phyloP scores from a whole-genome alignment of 2,888 invertebrate species.

The Caenorhabditis sp. region DNA sequence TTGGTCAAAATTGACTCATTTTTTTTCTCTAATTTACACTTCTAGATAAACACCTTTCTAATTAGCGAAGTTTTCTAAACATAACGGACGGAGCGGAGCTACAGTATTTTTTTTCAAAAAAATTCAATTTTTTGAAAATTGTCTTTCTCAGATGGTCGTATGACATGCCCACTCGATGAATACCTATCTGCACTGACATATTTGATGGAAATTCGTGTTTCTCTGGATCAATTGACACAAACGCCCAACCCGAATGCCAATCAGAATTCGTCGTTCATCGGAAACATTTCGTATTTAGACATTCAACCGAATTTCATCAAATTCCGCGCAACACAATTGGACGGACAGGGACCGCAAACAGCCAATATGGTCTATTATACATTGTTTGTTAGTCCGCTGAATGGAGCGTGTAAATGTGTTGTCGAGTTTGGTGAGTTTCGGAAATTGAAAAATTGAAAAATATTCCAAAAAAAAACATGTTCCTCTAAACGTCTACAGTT shows the following conservation, averaged over 20 bases:
- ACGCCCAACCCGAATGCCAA: background rate
- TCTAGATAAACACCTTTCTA: too few species aligned
- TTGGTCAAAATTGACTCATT: background rate
- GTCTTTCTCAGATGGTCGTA: constrained; percentile 27
- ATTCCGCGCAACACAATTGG: constrained; percentile 22
- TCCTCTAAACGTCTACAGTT: constrained; percentile 1
- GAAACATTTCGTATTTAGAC: constrained; percentile 17
- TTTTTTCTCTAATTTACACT: too few species aligned
- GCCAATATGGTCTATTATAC: constrained; percentile 28
- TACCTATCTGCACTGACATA: constrained; percentile 41
- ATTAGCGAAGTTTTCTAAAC: too few species aligned
- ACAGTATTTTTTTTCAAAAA: too few species aligned
- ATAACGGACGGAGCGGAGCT: too few species aligned
- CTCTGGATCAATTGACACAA: constrained; percentile 24
- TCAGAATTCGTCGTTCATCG: constrained; percentile 3
- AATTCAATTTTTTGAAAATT: too few species aligned
- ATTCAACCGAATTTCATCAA: constrained; percentile 13
- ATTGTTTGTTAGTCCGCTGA: constrained; percentile 23
- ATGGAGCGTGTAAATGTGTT: background rate
- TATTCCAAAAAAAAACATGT: background rate
- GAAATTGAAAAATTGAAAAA: too few species aligned
- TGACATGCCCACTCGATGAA: constrained; percentile 49
- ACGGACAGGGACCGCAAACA: constrained; percentile 18
- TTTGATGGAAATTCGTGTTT: constrained; percentile 19
- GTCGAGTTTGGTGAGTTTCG: background rate